Evolutionary conservation across 2,797 vertebrate species (phyloP), one percentile per base, ranked within the genome.

Genomic region (Coccyzus lansbergi): DNA sequence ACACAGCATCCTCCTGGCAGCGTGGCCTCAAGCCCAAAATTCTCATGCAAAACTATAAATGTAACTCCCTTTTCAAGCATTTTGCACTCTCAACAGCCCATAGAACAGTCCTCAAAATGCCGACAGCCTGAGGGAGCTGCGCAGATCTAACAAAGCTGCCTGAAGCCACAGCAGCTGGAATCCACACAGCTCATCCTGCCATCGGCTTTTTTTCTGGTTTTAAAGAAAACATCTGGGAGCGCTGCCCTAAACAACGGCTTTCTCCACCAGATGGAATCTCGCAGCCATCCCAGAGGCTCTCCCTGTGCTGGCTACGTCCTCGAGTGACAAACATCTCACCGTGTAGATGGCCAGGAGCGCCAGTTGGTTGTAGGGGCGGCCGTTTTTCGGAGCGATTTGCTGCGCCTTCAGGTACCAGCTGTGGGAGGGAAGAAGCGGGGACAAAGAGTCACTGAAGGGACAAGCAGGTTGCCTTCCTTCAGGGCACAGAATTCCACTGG

Each of bases 321-420:
- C 74, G 68, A 80, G 42, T 1, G 64, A 86, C 2, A 29, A 74
- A 42, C 67, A 91, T 33, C 92, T 98, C 95, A 99, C 99, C 95
- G 99, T 99, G 95, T 99, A 99, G 51, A 99, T 98, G 58, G 99
- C 99, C 93, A 99, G 97, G 48, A 99, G 97, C 3, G 99, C 99
- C 95, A 99, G 96, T 97, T 99, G 99, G 96, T 99, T 99, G 97
- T 99, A 99, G 0, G 99, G 99, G 17, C 99, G 98, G 55, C 99
- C 99, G n/a, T 99, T 99, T 97, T 99, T 99, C 20, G 99, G 99
- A 86, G 99, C 99, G 86, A 99, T 99, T 93, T 99, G 99, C 96
- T 99, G 99, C 78, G 99, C 99, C 97, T 99, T 99, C 95, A 99
- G 97, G 97, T 99, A 99, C 99, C 99, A 99, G 96, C 99, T 99